These are phyloP conservation scores for Nymphalis urticae DNA, from an alignment of 2,888 invertebrate species.

Conservation along the genomic window DNA sequence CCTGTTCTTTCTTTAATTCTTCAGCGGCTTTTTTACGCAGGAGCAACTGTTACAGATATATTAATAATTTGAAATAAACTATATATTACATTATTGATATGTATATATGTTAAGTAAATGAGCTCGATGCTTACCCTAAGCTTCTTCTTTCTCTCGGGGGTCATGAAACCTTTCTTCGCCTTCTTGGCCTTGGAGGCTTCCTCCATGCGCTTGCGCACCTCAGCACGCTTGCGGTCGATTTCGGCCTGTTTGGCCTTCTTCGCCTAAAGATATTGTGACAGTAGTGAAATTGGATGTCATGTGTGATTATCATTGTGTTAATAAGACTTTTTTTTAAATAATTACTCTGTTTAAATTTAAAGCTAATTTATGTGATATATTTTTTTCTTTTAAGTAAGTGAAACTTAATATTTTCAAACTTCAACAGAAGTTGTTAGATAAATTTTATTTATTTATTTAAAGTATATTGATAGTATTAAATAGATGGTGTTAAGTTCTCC, in stretches of 20 bases:
- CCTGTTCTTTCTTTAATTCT: slow-evolving; percentile 99
- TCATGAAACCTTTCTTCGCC: slow-evolving; percentile 99
- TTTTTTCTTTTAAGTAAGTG: neutral
- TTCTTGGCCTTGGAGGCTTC: slow-evolving; percentile 99
- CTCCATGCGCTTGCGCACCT: slow-evolving; percentile 99
- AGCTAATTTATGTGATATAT: neutral
- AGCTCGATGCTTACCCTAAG: slow-evolving; percentile 89
- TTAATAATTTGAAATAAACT: neutral
- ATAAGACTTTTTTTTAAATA: neutral
- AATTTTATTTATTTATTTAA: too few relatives aligned
- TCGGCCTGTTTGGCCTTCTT: slow-evolving; percentile 99
- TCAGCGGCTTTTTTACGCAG: slow-evolving; percentile 99
- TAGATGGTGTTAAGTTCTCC: slow-evolving; percentile 16
- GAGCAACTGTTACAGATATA: slow-evolving; percentile 87
- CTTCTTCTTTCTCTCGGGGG: slow-evolving; percentile 99
- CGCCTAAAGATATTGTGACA: slow-evolving; percentile 84
- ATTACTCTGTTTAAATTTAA: neutral
- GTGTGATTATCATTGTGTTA: neutral
- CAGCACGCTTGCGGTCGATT: slow-evolving; percentile 99
- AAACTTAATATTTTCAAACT: too few relatives aligned
- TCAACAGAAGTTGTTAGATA: neutral
- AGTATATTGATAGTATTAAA: too few relatives aligned
- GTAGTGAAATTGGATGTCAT: slow-evolving; percentile 39
- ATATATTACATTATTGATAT: neutral
- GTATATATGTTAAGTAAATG: neutral